These are phyloP conservation scores for Mixornis gularis DNA, from an alignment of 2,113 vertebrate species.

Conservation along the genomic window DNA sequence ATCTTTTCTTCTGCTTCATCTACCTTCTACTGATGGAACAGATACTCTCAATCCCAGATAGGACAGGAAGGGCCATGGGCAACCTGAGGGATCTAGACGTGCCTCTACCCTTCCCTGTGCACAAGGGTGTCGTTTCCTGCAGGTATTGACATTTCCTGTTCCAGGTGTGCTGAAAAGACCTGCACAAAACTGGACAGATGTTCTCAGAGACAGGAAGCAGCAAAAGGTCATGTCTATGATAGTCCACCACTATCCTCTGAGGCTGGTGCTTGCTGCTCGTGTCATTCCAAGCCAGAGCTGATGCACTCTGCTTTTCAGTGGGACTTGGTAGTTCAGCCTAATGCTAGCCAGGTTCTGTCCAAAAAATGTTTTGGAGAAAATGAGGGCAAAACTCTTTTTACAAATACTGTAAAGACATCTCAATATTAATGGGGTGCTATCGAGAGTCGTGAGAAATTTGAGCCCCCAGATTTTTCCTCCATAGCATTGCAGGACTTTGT, in stretches of 20 bases:
- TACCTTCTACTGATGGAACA: not conserved
- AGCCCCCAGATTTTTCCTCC: not conserved
- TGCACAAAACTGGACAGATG: not conserved
- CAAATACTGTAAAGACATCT: not conserved
- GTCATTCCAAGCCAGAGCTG: not conserved
- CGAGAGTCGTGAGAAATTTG: not conserved
- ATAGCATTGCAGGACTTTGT: not conserved
- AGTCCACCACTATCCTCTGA: not conserved
- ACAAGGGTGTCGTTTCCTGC: not conserved
- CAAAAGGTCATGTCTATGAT: not conserved
- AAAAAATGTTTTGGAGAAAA: not conserved
- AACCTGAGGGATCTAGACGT: not conserved
- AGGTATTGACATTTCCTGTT: not conserved
- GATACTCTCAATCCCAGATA: not conserved
- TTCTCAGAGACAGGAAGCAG: not conserved
- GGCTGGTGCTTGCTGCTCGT: not conserved
- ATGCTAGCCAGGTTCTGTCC: not conserved
- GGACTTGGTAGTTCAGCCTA: not conserved
- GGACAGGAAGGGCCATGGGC: not conserved
- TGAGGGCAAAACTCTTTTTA: not conserved
- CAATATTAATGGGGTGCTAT: not conserved
- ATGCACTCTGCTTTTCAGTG: not conserved
- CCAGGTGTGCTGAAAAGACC: not conserved
- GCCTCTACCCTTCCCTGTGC: not conserved
- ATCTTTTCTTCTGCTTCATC: not conserved